Base-by-base conservation (phyloP, 2,888 invertebrate species). In the Luperina testacea region DNA sequence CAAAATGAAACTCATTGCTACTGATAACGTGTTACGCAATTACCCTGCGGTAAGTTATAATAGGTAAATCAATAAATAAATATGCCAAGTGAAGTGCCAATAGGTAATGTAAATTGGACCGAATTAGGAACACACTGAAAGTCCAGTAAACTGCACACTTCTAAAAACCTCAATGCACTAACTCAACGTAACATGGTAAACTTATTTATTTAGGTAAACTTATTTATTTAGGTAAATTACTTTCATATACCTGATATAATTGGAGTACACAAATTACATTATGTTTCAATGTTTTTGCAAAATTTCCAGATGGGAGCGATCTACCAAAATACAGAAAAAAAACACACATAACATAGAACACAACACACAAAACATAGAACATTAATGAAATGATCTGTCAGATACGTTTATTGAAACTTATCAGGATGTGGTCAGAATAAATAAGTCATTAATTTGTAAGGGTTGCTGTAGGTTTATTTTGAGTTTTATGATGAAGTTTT, bases 151-250 rank as follows among this genome's bases (percentile, higher is more conserved):
- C 73, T 80, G 45, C 38, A 48, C 80, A 80, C 45, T 64, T 64
- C 78, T 20, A 17, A 80, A 80, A 78, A 78, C 80, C 72, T 72
- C 53, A 80, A 24, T 20, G 17, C 24, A 64, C 73, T 72, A 38
- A 72, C 72, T 79, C 57, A 80, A 72, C 38, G 80, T 64, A 17
- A 72, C 72, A 71, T 48, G 2, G 20, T 53, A 8, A 32, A 79
- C 11, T 15, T 45, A 42, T 80, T 9, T 59, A 17, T 20, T 6
- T 70, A n/a, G 5, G n/a, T 59, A 20, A 20, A 24, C 11, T 15
- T 45, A 42, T 80, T 9, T 59, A 17, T 20, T 6, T 70, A n/a
- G 5, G n/a, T 59, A 20, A 20, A 24, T 0, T 17, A 42, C 27
- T 24, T 32, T 6, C 17, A 8, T 42, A 24, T 24, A 51, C 17